Base-by-base conservation (phyloP, 2,888 invertebrate species). In the Idaea aversata region DNA sequence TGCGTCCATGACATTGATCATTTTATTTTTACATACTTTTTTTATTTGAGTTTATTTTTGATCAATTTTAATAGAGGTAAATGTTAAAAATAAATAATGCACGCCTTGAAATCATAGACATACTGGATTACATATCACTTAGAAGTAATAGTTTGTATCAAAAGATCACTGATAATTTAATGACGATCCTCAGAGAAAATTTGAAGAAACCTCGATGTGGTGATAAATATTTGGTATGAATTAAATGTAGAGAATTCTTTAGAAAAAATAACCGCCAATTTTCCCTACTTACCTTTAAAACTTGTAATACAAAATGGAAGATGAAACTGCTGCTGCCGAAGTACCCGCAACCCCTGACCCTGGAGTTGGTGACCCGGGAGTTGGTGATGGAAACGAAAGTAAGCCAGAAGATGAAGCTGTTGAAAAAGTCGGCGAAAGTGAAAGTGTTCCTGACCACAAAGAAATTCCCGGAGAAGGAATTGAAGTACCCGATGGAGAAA, bases 131-230 rank as follows among this genome's bases (percentile, higher is more conserved):
- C 34, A 71, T 91, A 76, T 86, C 88, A 6, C 61, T 82, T 10
- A 79, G 79, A 73, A 89, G 87, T 71, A 78, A 85, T 36, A 76
- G 70, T 69, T 75, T 90, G 59, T 90, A 88, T 84, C 86, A 88
- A 69, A 86, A 81, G 81, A 88, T 91, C 70, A 90, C 89, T 7
- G 85, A 82, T 67, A 89, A 88, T 72, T 76, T 91, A 69, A 88
- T 86, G 57, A 64, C 79, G 61, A 78, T 84, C 61, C 73, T 90
- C 10, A 83, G 90, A 61, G 74, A 75, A 67, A 79, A 87, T 25
- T 84, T 90, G 61, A 78, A 78, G 36, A 87, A 82, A 71, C 83
- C 83, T 65, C 81, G 83, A 86, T 80, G 85, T 66, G 80, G 81
- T 66, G 87, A 91, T 70, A 82, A 84, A 57, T 85, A 80, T 73